Base-by-base conservation (phyloP, 2,888 invertebrate species). In the Brenthis hecate region DNA sequence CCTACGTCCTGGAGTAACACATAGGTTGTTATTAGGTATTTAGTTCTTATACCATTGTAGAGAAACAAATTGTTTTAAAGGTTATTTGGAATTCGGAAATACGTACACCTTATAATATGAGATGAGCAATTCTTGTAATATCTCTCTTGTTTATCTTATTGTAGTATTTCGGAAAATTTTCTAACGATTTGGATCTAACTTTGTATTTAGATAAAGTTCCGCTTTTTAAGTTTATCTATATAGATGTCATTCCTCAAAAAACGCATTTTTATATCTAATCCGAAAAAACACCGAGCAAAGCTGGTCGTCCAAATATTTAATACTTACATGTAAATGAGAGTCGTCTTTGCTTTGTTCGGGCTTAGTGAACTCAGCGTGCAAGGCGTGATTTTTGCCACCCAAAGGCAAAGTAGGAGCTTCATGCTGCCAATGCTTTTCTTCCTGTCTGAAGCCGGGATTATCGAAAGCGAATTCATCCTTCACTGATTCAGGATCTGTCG, bases 381-480 rank as follows among this genome's bases (percentile, higher is more conserved):
- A 75, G 0, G 85, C 88, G 14, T 86, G 86, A 0, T 82, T 83
- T 77, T 85, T 93, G 74, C 89, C 89, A 0, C 88, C 85, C 1
- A 91, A 77, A 0, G 92, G 92, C 32, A 92, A 76, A 2, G 92
- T 92, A 0, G 92, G 91, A 0, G 92, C 92, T 61, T 91, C 91
- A 65, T 91, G 87, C 73, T 89, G 88, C 92, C 92, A 92, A 23
- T 81, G 81, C n/a, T 87, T 78, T 77, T 91, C 92, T 1, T 91
- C 91, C 70, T 89, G 88, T 56, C 95, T 94, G 92, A 96, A 96
- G 69, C 96, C 96, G 19, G 96, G 96, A 91, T 96, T 96, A 86
- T 96, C 96, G 85, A 96, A 96, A 0, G 96, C 96, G 83, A 95
- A 96, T 76, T 96, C 95, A 75, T 95, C 95, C 74, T 95, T 96